These are phyloP conservation scores for Paramuricea clavata DNA, from an alignment of 92 coral and sea anemone species.

Conservation along the genomic window DNA sequence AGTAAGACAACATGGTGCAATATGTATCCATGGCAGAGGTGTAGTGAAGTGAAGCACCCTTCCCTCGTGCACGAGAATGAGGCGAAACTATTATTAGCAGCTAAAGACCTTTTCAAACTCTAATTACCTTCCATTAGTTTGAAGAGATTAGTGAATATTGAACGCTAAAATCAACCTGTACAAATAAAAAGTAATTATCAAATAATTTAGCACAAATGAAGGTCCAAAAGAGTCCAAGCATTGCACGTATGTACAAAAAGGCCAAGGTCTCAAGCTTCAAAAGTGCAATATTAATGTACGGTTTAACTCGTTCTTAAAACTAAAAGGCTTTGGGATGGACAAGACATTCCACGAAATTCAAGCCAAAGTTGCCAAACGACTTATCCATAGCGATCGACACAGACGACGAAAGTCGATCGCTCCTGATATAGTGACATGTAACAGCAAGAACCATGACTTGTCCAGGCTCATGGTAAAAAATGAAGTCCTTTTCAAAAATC, in stretches of 20 bases:
- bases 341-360: conserved; percentile 15
- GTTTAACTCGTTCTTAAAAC: no score
- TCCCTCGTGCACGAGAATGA: no score
- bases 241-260: not conserved
- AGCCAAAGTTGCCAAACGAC: conserved; percentile 8
- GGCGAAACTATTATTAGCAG: no score
- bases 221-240: not conserved
- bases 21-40: no score
- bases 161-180: not conserved
- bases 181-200: not conserved
- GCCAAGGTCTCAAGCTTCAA: not conserved
- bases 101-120: no score
- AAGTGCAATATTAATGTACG: not conserved
- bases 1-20: no score
- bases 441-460: conserved; percentile 80
- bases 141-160: not conserved
- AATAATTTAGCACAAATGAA: not conserved
- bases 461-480: conserved; percentile 83
- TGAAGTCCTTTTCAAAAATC: conserved; percentile 74
- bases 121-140: not conserved
- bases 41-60: no score
- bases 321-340: not conserved
- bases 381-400: conserved; percentile 36
- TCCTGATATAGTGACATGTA: conserved; percentile 2
- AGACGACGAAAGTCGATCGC: conserved; percentile 10